Percentiles rank a stretch among this genome's conserved stretches.
Conservation (phyloP, 1,140 invertebrate species). For the Atta cephalotes region DNA sequence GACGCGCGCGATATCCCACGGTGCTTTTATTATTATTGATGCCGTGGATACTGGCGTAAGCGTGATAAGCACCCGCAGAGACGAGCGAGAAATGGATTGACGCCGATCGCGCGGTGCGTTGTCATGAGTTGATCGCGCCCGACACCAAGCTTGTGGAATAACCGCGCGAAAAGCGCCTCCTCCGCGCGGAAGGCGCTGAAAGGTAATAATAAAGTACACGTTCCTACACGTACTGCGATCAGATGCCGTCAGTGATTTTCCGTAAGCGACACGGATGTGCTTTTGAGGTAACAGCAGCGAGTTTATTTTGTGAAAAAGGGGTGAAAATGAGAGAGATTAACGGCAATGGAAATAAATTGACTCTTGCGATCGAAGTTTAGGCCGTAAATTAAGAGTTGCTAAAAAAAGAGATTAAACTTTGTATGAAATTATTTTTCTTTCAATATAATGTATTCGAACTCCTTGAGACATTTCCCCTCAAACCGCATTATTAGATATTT, state of each 20-base stretch:
- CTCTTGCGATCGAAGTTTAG: constrained; percentile 5
- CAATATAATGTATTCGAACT: neutral
- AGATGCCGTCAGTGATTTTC: constrained; percentile 58
- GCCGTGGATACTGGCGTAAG: constrained; percentile 44
- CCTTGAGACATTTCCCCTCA: neutral
- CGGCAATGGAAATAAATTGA: constrained; percentile 47
- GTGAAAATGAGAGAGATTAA: constrained; percentile 15
- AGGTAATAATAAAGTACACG: constrained; percentile 57
- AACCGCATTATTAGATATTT: neutral
- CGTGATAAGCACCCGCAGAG: constrained; percentile 49
- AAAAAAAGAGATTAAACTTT: neutral
- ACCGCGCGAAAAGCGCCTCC: constrained; percentile 1
- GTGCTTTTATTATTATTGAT: constrained; percentile 63
- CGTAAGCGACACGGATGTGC: constrained; percentile 43
- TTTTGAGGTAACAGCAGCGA: constrained; percentile 31
- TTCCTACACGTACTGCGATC: constrained; percentile 38
- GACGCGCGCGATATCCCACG: constrained; percentile 59
- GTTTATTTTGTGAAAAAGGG: constrained; percentile 22
- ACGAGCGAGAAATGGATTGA: constrained; percentile 59
- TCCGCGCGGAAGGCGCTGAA: constrained; percentile 45
- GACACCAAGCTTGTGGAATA: neutral
- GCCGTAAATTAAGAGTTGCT: neutral
- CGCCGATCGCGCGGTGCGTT: constrained; percentile 39
- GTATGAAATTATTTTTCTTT: neutral
- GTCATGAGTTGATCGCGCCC: constrained; percentile 32